Evolutionary conservation across 2,113 vertebrate genomes (phyloP).

Genomic region (Dicrurus megarhynchus): DNA sequence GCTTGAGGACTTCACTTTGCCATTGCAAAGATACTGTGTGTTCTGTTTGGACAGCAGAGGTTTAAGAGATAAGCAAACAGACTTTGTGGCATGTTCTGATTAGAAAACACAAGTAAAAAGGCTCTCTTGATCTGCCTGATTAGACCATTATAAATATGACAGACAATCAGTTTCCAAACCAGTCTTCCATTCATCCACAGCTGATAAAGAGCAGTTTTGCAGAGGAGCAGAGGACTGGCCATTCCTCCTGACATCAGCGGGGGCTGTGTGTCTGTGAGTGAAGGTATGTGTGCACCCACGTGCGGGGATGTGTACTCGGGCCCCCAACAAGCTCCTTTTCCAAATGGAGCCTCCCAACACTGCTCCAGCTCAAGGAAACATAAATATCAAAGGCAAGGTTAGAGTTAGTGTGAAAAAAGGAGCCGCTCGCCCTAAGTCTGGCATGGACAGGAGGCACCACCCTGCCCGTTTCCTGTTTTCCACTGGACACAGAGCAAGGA

Average conservation of each 20-base stretch:
- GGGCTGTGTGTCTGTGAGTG: not conserved
- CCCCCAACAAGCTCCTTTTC: not conserved
- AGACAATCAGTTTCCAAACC: not conserved
- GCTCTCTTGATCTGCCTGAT: constrained; percentile 39
- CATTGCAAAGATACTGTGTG: constrained; percentile 1
- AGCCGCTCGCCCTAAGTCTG: not conserved
- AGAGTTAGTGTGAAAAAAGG: not conserved
- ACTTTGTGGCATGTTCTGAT: constrained; percentile 43
- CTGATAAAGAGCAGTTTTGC: not conserved
- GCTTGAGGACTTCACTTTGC: not conserved
- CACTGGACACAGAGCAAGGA: not conserved
- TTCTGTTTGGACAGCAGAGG: constrained; percentile 24
- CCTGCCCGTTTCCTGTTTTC: constrained; percentile 43
- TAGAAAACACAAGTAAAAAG: constrained; percentile 50
- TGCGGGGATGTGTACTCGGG: not conserved
- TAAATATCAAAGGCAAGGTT: constrained; percentile 10
- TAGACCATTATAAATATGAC: constrained; percentile 3
- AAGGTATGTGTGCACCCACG: rapidly evolving
- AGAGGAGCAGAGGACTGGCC: not conserved
- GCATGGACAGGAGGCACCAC: constrained; percentile 16
- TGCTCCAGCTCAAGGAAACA: not conserved
- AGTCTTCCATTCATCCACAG: not conserved
- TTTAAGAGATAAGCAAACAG: constrained; percentile 61
- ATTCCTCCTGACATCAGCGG: not conserved
- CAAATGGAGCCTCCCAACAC: not conserved